Percentiles rank a stretch among this genome's conserved stretches.
Conservation (phyloP, 2,888 invertebrate genomes). For the Leucoma salicis region DNA sequence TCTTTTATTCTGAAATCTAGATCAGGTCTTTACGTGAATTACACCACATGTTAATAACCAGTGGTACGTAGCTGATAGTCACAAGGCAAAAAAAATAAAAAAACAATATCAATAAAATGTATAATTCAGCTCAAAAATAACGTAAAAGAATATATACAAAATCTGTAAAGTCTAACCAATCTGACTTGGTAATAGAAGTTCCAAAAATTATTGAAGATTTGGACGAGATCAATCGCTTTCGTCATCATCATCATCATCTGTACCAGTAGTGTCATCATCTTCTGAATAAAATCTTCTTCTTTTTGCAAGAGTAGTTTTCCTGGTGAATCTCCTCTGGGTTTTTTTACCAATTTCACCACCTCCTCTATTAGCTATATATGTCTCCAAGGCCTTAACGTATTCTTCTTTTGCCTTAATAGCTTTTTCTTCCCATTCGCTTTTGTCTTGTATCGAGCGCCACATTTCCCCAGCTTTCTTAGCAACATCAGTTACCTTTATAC, state of each 20-base stretch:
- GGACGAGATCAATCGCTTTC: background rate
- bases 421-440: background rate
- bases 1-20: too few species aligned
- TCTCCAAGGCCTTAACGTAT: background rate
- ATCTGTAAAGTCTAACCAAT: too few species aligned
- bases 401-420: background rate
- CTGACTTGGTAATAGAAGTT: too few species aligned
- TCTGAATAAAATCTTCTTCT: background rate
- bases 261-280: background rate
- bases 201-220: too few species aligned
- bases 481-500: background rate
- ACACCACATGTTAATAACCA: too few species aligned
- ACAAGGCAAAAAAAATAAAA: too few species aligned
- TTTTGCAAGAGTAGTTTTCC: background rate
- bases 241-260: background rate
- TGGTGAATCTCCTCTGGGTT: background rate
- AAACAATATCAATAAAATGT: too few species aligned
- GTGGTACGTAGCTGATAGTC: too few species aligned
- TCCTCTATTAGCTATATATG: background rate
- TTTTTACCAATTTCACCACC: background rate
- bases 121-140: too few species aligned
- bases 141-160: too few species aligned
- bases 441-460: background rate
- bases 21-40: too few species aligned
- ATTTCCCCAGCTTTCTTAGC: background rate